Evolutionary conservation across 2,888 invertebrate species (phyloP), one percentile per base, ranked within the genome.

Genomic region (Sesia apiformis): DNA sequence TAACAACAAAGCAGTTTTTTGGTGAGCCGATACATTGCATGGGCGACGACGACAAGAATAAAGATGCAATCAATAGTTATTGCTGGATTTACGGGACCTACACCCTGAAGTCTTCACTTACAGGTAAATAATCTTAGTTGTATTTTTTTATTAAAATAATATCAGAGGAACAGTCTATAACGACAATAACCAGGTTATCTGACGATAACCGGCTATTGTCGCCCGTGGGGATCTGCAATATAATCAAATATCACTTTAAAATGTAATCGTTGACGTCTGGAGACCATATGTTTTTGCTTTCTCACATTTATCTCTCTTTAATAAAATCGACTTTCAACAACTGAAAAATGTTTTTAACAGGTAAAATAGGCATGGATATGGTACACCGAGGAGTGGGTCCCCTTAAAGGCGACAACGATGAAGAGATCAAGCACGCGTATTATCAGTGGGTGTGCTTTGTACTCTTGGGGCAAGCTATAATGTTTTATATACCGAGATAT

Each of bases 1-100:
- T 96, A 51, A 94, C 95, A 38, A 93, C 95, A n/a, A 94, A 94
- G 68, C 95, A 96, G 76, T 96, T 95, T 81, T 95, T 96, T 66
- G 96, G 96, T 0, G 95, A 96, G 65, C 96, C 96, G 0, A 95
- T 97, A 53, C 92, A 94, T 66, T 96, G 96, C 75, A 90, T 93
- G 73, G 85, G 89, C 4, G 85, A 90, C 49, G 78, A 80, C 52
- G 81, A 81, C 8, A 83, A 88, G 52, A 76, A 80, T 55, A 67
- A 55, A 42, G 92, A 93, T 53, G 91, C 93, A 40, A 87, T 95
- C 5, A 93, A 95, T 66, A 93, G 93, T 54, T 95, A 92, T 74
- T 96, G 95, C 78, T 95, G 95, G 95, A 94, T 95, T 60, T 91
- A 93, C 74, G 94, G 94, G 53, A 94, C 94, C 4, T 94, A 91